These are phyloP conservation scores for Hirtodrosophila cameraria DNA, from an alignment of 2,888 invertebrate species.

Conservation along the genomic window DNA sequence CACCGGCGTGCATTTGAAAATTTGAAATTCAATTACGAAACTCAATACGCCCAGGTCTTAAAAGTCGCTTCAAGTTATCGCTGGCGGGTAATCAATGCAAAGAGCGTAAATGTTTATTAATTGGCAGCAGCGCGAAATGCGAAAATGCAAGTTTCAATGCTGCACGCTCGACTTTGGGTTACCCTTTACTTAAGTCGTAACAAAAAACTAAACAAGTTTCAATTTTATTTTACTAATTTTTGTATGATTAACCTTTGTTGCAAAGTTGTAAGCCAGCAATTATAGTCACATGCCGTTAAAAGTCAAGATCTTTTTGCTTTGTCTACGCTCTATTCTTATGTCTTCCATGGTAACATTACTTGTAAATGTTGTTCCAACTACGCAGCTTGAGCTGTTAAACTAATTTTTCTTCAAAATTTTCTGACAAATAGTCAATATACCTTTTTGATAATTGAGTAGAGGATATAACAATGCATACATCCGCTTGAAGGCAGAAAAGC, in stretches of 20 bases:
- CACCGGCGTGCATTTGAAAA: slow-evolving; percentile 57
- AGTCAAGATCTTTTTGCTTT: no score
- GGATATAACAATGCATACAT: background rate
- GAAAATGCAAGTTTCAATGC: background rate
- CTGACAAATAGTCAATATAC: slow-evolving; percentile 1
- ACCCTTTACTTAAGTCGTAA: slow-evolving; percentile 1
- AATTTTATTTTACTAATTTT: background rate
- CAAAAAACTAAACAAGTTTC: background rate
- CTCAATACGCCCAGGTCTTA: slow-evolving; percentile 61
- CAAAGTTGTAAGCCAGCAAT: no score
- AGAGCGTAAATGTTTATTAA: slow-evolving; percentile 70
- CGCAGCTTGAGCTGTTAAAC: no score
- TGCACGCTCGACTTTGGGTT: background rate
- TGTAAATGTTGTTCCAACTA: no score
- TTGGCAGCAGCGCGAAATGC: slow-evolving; percentile 43
- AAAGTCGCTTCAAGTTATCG: slow-evolving; percentile 53
- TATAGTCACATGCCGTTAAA: no score
- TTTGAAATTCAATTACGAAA: slow-evolving; percentile 74
- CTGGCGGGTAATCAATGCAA: slow-evolving; percentile 59
- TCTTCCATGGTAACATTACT: no score
- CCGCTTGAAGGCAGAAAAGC: background rate
- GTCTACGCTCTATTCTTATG: no score
- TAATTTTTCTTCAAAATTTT: no score
- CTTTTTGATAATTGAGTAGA: background rate
- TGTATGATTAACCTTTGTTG: background rate